phyloP scores from a whole-genome alignment of 1,140 invertebrate species.

The Cryptotermes secundus region DNA sequence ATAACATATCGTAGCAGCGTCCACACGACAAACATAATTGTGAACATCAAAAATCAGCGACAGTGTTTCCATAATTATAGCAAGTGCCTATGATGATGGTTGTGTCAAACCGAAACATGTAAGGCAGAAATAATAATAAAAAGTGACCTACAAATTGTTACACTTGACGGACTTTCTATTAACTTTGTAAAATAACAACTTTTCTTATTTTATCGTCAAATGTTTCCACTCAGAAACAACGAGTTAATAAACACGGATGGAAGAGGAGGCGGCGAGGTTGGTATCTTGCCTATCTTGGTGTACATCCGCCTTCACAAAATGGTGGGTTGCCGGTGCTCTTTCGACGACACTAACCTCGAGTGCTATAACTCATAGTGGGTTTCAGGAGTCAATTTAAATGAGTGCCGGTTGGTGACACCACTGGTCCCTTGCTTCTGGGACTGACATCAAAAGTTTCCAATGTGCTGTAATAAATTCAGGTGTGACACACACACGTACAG shows the following conservation, averaged over 20 bases:
- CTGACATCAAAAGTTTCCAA: background rate
- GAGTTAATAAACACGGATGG: background rate
- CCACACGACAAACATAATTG: no score
- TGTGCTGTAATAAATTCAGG: background rate
- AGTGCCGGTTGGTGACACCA: background rate
- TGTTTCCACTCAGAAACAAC: background rate
- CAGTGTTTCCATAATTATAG: no score
- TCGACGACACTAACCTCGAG: background rate
- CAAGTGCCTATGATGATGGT: no score
- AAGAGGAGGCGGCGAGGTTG: background rate
- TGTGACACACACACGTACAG: background rate
- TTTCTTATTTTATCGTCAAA: background rate
- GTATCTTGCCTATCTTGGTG: background rate
- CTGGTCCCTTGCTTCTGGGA: background rate
- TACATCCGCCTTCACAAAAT: background rate
- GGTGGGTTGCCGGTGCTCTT: background rate
- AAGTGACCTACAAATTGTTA: no score
- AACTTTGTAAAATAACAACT: background rate
- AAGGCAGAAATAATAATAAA: no score
- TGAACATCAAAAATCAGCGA: no score
- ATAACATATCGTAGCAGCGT: no score
- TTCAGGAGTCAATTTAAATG: background rate
- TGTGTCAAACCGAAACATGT: no score
- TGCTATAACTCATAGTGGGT: background rate
- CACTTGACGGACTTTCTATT: no score